These are phyloP conservation scores for Pseudococcus longispinus DNA, from an alignment of 2,888 invertebrate genomes.

Conservation along the genomic window DNA sequence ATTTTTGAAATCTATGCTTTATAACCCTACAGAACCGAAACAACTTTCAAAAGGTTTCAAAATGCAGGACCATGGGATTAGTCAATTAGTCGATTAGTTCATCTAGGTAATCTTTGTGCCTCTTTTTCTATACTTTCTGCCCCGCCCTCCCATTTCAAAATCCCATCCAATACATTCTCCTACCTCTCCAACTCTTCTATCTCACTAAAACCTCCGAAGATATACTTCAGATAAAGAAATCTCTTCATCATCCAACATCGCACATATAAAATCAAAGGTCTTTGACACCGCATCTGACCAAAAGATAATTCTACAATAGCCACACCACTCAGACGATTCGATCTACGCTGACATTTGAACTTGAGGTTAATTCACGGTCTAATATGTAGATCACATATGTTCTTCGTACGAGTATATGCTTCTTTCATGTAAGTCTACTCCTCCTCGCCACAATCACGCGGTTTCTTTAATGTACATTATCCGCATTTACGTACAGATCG, in stretches of 20 bases:
- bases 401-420: background rate
- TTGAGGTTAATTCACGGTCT: conserved; percentile 5
- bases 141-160: background rate
- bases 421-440: background rate
- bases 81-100: no score
- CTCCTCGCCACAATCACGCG: background rate
- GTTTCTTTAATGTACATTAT: conserved; percentile 2
- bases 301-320: background rate
- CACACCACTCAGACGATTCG: background rate
- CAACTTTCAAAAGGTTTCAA: no score
- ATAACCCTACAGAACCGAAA: no score
- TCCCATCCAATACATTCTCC: background rate
- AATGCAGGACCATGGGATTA: no score
- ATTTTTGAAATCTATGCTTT: no score
- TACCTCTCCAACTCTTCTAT: background rate
- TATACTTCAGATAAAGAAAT: background rate
- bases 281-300: background rate
- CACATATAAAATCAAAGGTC: background rate
- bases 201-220: background rate
- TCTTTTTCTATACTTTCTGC: no score
- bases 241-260: background rate
- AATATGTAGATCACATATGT: conserved; percentile 23
- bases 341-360: conserved; percentile 13
- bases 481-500: background rate
- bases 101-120: no score